These are phyloP conservation scores for Nephotettix cincticeps DNA, from an alignment of 1,140 invertebrate genomes.

Conservation along the genomic window DNA sequence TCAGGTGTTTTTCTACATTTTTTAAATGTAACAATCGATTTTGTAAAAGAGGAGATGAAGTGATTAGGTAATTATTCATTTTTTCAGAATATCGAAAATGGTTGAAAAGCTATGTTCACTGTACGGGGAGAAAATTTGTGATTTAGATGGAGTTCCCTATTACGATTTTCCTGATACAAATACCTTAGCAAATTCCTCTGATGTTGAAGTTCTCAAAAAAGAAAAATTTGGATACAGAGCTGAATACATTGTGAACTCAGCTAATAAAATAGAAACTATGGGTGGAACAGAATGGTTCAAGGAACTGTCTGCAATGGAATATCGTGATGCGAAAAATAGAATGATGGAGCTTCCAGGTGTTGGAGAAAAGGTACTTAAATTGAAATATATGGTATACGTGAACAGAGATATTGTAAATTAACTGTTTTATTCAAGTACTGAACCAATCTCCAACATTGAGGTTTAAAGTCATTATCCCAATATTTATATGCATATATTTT, in stretches of 20 bases:
- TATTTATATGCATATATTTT: too few relatives aligned
- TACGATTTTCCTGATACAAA: conserved; percentile 80
- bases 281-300: conserved; percentile 73
- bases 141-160: conserved; percentile 63
- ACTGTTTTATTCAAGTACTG: too few relatives aligned
- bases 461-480: too few relatives aligned
- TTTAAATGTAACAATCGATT: too few relatives aligned
- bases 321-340: conserved; percentile 68
- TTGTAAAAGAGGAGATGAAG: too few relatives aligned
- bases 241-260: conserved; percentile 78
- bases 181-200: conserved; percentile 56
- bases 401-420: too few relatives aligned
- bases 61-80: too few relatives aligned
- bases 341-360: conserved; percentile 81
- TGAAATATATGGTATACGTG: too few relatives aligned
- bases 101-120: conserved; percentile 83
- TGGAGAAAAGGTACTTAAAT: conserved; percentile 88
- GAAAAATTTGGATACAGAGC: conserved; percentile 93
- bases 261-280: conserved; percentile 62
- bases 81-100: conserved; percentile 81
- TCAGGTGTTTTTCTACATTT: too few relatives aligned
- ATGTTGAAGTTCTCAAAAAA: conserved; percentile 69
- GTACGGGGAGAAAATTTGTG: conserved; percentile 77
- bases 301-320: conserved; percentile 63
- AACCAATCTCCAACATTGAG: too few relatives aligned